Percentiles rank a stretch among this genome's conserved stretches.
Conservation (phyloP, 2,888 invertebrate species). For the Lasioglossum pauxillum region DNA sequence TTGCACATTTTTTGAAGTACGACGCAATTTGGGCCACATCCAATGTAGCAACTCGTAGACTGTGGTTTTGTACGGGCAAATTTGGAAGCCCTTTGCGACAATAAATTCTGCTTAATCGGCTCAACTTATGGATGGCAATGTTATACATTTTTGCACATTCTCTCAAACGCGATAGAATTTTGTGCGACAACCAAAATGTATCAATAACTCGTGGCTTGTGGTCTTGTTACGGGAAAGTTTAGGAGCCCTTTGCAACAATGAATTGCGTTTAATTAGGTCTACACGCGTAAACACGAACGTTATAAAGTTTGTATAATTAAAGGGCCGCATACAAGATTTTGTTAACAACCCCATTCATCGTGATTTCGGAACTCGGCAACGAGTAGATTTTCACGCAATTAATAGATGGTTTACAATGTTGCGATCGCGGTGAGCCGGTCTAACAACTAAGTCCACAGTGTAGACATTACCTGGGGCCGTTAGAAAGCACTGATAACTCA, state of each 20-base stretch:
- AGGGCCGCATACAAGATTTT: not conserved
- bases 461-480: not conserved
- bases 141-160: not conserved
- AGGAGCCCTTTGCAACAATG: not conserved
- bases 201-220: not conserved
- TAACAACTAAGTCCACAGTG: not conserved
- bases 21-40: not conserved
- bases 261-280: not conserved
- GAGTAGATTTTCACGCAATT: not conserved
- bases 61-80: not conserved
- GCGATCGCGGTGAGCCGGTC: not conserved
- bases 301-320: too few relatives aligned
- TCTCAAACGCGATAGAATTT: not conserved
- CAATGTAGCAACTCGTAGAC: not conserved
- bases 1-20: not conserved
- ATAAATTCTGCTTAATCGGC: not conserved
- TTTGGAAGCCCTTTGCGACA: not conserved
- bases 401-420: not conserved
- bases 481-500: slow-evolving; percentile 14
- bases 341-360: not conserved
- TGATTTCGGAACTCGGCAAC: not conserved
- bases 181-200: not conserved
- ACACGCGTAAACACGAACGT: not conserved
- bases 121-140: not conserved
- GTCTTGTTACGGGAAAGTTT: not conserved